These are phyloP conservation scores for Eupristina koningsbergeri DNA, from an alignment of 1,140 invertebrate species.

Conservation along the genomic window DNA sequence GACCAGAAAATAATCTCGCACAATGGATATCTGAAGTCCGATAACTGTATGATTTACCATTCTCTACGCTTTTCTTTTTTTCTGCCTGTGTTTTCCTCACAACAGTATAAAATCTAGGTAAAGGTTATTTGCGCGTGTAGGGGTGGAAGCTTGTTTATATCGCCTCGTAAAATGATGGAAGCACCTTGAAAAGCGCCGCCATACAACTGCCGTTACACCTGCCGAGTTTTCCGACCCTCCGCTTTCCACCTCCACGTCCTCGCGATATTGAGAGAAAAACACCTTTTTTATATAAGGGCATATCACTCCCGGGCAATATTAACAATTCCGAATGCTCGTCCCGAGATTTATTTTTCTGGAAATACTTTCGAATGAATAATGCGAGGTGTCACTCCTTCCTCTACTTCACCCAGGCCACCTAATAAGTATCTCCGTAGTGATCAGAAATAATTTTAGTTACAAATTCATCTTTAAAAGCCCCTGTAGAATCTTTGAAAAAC, in stretches of 20 bases:
- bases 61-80: background rate
- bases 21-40: conserved; percentile 39
- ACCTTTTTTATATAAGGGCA: background rate
- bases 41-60: conserved; percentile 10
- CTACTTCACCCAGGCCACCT: background rate
- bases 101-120: conserved; percentile 37
- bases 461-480: background rate
- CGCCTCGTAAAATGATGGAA: conserved; percentile 38
- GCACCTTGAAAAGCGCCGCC: background rate
- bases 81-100: conserved; percentile 49
- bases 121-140: conserved; percentile 36
- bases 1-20: conserved; percentile 11
- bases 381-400: background rate
- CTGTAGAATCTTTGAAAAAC: background rate
- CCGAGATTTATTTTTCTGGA: too few relatives aligned
- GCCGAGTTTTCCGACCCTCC: background rate
- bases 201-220: background rate
- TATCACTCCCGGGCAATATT: background rate
- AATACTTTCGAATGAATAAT: background rate
- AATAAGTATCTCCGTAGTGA: background rate
- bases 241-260: background rate
- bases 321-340: background rate
- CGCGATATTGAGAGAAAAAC: background rate
- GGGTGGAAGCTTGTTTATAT: conserved; percentile 46
- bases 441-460: background rate